Conservation (phyloP, 2,113 vertebrate species). For the Pteronura brasiliensis region DNA sequence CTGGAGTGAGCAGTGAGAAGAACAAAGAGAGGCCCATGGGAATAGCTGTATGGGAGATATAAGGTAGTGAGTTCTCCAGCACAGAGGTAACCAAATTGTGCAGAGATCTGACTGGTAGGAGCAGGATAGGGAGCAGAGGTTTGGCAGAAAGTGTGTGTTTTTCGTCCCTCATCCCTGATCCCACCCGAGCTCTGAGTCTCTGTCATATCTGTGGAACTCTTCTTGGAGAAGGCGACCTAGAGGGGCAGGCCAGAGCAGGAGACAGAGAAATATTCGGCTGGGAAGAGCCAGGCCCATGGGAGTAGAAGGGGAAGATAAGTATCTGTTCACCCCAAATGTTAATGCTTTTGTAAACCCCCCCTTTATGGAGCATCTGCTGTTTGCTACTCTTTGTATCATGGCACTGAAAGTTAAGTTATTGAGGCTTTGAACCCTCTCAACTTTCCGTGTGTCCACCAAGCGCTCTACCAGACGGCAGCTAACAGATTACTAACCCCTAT, state of each 20-base stretch:
- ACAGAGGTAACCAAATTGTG: neutral
- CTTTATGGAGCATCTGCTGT: neutral
- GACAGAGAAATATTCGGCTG: neutral
- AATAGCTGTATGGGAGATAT: too few species aligned
- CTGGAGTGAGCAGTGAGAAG: neutral
- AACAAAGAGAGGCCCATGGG: neutral
- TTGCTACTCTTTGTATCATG: neutral
- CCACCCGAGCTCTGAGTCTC: neutral
- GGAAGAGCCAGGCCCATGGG: neutral
- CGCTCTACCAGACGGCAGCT: neutral
- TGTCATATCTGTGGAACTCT: neutral
- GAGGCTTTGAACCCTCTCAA: neutral
- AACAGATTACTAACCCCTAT: neutral
- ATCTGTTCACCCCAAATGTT: too few species aligned
- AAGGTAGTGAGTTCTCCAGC: neutral
- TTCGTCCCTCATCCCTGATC: neutral
- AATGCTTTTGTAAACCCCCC: neutral
- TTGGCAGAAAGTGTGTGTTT: neutral
- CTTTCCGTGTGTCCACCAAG: neutral
- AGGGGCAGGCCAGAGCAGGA: neutral
- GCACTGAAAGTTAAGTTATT: neutral
- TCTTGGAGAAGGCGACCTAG: neutral
- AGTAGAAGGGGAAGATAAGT: too few species aligned
- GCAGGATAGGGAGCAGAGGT: neutral
- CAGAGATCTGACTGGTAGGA: neutral